Base-by-base conservation (phyloP, 2,888 invertebrate species). In the Xanthorhoe spadicearia region DNA sequence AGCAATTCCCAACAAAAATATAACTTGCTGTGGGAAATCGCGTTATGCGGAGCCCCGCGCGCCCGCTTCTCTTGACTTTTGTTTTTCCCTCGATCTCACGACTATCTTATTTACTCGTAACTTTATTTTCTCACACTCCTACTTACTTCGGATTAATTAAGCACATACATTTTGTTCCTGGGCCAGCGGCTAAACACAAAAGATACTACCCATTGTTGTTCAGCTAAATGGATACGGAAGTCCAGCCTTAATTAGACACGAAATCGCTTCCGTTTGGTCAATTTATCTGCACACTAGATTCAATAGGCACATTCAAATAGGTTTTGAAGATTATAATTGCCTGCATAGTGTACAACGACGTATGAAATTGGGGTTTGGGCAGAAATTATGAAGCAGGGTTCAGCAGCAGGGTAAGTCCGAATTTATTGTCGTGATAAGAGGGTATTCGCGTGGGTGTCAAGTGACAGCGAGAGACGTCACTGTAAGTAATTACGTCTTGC, bases 351-450 rank as follows among this genome's bases (percentile, higher is more conserved):
- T 10, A 43, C 10, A 13, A 43, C 13, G 13, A 13, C 4, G 13
- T 38, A 43, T 13, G 13, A 43, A 43, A 3, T 13, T 43, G 13
- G 38, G 38, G 13, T 43, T 43, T 13, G 38, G 13, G 32, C 23
- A 18, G 57, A 64, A 18, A 51, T 59, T 51, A 18, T 48, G 17
- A 61, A 56, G 17, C 35, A 23, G 32, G 28, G 60, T 61, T 64
- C 67, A 62, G 56, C 57, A 57, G 57, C 61, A 77, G 75, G 84
- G 83, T 84, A 84, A 85, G 80, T 82, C 80, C 83, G 83, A 88
- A 87, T 87, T 86, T 87, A 89, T 87, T 88, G 86, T 86, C 73
- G 76, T 77, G 83, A 84, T 86, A 87, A 86, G 80, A 79, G 80
- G 74, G 79, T 78, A 80, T 78, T 78, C 75, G 84, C 86, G 85